Percentiles rank a stretch among this genome's conserved stretches.
These are phyloP conservation scores for Tiliqua scincoides DNA, from an alignment of 2,113 vertebrate species.

Conservation along the genomic window DNA sequence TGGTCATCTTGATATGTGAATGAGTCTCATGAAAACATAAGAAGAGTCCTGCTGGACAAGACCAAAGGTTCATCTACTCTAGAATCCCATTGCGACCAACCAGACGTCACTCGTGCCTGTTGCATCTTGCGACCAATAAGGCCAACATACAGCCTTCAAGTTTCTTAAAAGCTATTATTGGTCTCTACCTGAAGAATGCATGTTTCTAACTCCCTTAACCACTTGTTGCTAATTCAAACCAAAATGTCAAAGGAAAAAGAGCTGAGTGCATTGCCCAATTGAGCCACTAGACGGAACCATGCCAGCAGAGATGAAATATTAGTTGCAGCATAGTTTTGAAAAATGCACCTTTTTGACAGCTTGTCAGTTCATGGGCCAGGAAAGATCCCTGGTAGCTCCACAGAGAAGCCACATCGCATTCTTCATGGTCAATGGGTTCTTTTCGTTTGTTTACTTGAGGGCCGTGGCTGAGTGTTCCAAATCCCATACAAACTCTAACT, in stretches of 20 bases:
- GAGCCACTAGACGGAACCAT: conserved; percentile 59
- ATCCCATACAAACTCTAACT: conserved; percentile 40
- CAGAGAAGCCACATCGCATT: conserved; percentile 49
- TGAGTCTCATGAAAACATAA: too few species aligned
- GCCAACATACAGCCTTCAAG: neutral
- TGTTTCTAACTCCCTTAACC: conserved; percentile 61
- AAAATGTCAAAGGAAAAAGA: conserved; percentile 55
- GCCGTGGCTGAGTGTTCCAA: neutral
- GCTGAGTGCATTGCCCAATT: conserved; percentile 57
- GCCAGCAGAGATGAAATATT: conserved; percentile 66
- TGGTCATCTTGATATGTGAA: too few species aligned
- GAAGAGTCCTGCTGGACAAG: too few species aligned
- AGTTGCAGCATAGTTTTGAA: conserved; percentile 49
- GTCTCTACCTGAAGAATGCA: conserved; percentile 42
- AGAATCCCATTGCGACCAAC: too few species aligned
- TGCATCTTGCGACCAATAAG: neutral
- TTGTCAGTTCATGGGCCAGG: conserved; percentile 52
- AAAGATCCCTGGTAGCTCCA: conserved; percentile 53
- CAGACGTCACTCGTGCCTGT: too few species aligned
- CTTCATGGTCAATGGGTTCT: conserved; percentile 51
- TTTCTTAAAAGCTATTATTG: neutral
- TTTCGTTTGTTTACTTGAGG: conserved; percentile 41
- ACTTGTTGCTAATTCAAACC: conserved; percentile 54
- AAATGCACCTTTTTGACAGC: conserved; percentile 52
- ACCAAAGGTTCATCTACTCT: too few species aligned